Base-by-base conservation (phyloP, 1,140 invertebrate species). In the Dryas iulia region DNA sequence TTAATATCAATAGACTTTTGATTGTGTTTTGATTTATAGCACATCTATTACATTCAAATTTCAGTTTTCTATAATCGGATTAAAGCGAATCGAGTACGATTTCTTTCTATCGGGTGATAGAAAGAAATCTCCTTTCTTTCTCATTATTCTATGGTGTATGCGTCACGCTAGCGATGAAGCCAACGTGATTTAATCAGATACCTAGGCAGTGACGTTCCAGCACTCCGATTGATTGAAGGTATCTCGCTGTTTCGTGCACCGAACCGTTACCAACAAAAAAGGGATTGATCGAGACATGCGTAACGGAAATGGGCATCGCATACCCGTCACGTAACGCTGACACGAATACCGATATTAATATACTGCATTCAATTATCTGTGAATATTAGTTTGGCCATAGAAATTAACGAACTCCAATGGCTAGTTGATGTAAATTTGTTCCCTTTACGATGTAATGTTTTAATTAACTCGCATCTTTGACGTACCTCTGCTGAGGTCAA, bases 401-500 rank as follows among this genome's bases (percentile, higher is more conserved):
- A 78, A 78, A 83, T 85, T 86, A 83, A 86, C 77, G 72, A 80
- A 63, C 70, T 75, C 71, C 66, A 76, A 74, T 63, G 72, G 77
- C 63, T 77, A 72, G 47, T 62, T 69, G 26, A 59, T 39, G 23
- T 64, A 26, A 56, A 56, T 39, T 61, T 26, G 14, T 56, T 35
- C 18, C 7, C 18, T n/a, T 23, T 59, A 28, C 60, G 60, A 47
- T 31, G 39, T 12, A 35, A 52, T 52, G 47, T 39, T 73, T 77
- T 74, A 73, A 80, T 80, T 76, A 73, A 69, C 61, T 69, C 25
- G 60, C 30, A 59, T 39, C 30, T 24, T 39, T 69, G 53, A 66
- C 63, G 93, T 90, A 98, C 97, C 98, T 93, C 95, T 95, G 59
- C 97, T 97, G 60, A 99, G 92, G 92, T 98, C 97, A 65, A 99